Evolutionary conservation across 2,888 invertebrate species (phyloP), one percentile per base, ranked within the genome.

Genomic region (Glaucopsyche alexis): DNA sequence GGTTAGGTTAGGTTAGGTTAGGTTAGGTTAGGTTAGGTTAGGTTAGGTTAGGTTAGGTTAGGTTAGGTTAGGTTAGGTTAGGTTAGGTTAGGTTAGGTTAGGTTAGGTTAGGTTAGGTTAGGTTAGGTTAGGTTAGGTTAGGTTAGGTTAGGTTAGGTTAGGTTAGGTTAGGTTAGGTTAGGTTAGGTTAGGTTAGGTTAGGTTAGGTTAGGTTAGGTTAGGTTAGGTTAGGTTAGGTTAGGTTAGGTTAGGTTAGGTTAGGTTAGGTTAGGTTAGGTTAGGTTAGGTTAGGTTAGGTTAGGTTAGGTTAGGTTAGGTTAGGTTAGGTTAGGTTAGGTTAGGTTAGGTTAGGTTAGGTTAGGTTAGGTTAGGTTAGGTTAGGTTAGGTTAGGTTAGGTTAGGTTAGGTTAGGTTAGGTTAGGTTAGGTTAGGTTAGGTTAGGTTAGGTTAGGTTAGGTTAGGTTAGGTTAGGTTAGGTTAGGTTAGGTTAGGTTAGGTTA

Each of bases 11-110:
- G 67, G 67, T 67, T 67, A 67, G 67, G 72, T 73, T 73, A 73
- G 73, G 73, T 73, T 73, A 73, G 73, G 73, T 73, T 73, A 73
- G 73, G 73, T 73, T 73, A 73, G 73, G 70, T 73, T 73, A 73
- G 73, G 73, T 73, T 73, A 73, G 73, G 73, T 73, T 73, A 40
- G 40, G 40, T 40, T 40, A 40, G 40, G 40, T 40, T 40, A 40
- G 72, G 72, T 73, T 73, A 73, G 72, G 72, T 73, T 73, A 73
- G 73, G 74, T 72, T 74, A 71, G 71, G 71, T 71, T 71, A 52
- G 71, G 55, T 52, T 40, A 40, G 40, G 40, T 40, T 40, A 40
- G 40, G 40, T 40, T 40, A 40, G 71, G 55, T 52, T 52, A 71
- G 71, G 71, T 71, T 71, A 71, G 71, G 71, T 71, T 71, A 71